Percentiles rank a stretch among this genome's conserved stretches.
Evolutionary conservation across 1,140 invertebrate genomes (phyloP).

Genomic region (Trichogramma pretiosum): DNA sequence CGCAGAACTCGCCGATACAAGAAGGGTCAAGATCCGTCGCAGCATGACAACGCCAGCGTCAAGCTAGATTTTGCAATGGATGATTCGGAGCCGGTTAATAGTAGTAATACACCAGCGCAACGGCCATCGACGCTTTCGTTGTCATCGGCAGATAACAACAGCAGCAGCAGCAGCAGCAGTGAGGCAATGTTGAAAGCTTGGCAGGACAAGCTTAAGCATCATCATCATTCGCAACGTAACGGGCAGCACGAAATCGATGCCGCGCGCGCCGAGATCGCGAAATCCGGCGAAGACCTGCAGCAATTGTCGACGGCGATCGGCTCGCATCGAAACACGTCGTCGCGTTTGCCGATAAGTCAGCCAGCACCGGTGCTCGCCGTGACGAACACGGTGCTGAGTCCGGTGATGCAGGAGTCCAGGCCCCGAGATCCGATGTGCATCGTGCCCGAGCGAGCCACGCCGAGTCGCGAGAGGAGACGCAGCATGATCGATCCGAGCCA

Average conservation of each 20-base stretch:
- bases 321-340: conserved; percentile 23
- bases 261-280: conserved; percentile 38
- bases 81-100: not conserved
- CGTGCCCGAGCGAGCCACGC: conserved; percentile 34
- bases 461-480: conserved; percentile 39
- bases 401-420: conserved; percentile 43
- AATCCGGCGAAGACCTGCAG: conserved; percentile 42
- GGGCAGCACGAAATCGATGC: conserved; percentile 30
- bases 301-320: conserved; percentile 25
- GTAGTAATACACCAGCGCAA: conserved; percentile 14
- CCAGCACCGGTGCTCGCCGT: conserved; percentile 40
- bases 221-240: too few species aligned
- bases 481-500: conserved; percentile 48
- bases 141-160: conserved; percentile 15
- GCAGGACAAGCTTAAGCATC: conserved; percentile 39
- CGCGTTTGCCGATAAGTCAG: conserved; percentile 34
- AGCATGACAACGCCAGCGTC: conserved; percentile 29
- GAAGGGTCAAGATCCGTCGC: conserved; percentile 54
- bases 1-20: conserved; percentile 75
- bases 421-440: conserved; percentile 33
- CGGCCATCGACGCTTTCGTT: conserved; percentile 33
- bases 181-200: conserved; percentile 33
- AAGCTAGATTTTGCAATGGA: conserved; percentile 16
- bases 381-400: conserved; percentile 42
- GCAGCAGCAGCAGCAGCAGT: conserved; percentile 21